Percentiles rank a stretch among this genome's conserved stretches.
Evolutionary conservation across 2,888 invertebrate species (phyloP).

Genomic region (Sinohyriopsis cumingii): DNA sequence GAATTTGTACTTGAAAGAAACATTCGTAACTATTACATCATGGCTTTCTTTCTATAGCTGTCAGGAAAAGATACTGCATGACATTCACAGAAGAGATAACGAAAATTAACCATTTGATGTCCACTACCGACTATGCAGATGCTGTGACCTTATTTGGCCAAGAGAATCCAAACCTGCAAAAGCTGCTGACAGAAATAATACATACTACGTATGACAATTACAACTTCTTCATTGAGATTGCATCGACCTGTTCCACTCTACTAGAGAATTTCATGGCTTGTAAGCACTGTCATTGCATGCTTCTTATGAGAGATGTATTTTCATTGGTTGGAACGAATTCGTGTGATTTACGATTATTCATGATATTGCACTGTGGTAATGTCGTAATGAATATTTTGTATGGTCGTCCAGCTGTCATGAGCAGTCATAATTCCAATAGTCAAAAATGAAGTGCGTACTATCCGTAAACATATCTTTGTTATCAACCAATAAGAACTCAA

Average conservation of each 20-base stretch:
- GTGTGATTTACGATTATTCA: no score
- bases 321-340: no score
- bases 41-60: conserved; percentile 9
- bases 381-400: no score
- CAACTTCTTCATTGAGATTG: conserved; percentile 32
- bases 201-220: conserved; percentile 27
- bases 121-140: conserved; percentile 24
- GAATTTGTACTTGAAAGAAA: no score
- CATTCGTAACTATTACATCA: no score
- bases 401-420: no score
- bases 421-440: no score
- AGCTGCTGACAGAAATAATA: conserved; percentile 23
- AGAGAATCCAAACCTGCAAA: conserved; percentile 36
- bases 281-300: conserved; percentile 1
- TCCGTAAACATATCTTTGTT: no score
- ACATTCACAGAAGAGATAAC: conserved; percentile 25
- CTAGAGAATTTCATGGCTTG: conserved; percentile 30
- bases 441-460: no score
- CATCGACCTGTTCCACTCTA: conserved; percentile 20
- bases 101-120: conserved; percentile 15
- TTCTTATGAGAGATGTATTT: no score
- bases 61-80: conserved; percentile 14
- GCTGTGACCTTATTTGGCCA: conserved; percentile 26
- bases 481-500: no score
- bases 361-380: no score